A percentile compares a stretch with the other conserved stretches of the same genome.
Conservation (phyloP, 2,888 invertebrate species). For the Mimachlamys varia region DNA sequence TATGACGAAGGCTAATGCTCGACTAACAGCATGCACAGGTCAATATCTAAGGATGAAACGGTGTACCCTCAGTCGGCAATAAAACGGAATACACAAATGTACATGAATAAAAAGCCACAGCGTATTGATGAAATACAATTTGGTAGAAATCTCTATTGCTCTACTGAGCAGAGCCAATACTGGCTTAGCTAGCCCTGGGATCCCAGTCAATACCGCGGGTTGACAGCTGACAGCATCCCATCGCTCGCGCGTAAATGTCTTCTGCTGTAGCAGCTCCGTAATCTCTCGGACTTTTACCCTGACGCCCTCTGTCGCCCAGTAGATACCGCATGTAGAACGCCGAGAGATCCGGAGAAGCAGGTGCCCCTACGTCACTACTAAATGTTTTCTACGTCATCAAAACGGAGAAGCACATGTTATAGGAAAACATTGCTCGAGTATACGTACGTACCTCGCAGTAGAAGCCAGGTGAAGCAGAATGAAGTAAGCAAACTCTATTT, state of each 20-base stretch:
- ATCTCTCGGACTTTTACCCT: not conserved
- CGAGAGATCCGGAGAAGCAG: not conserved
- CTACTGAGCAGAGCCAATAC: constrained; percentile 11
- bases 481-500: not conserved
- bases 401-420: not conserved
- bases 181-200: constrained; percentile 15
- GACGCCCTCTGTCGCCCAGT: not conserved
- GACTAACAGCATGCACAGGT: constrained; percentile 11
- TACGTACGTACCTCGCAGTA: too few species aligned
- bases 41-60: constrained; percentile 20
- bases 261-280: constrained; percentile 6
- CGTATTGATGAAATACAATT: constrained; percentile 34
- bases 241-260: constrained; percentile 31
- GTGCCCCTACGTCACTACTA: not conserved
- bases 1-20: not conserved
- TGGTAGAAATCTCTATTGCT: constrained; percentile 34
- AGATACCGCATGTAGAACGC: not conserved
- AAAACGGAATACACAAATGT: constrained; percentile 18
- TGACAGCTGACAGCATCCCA: constrained; percentile 36
- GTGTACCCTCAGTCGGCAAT: constrained; percentile 29
- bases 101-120: constrained; percentile 28
- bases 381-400: not conserved
- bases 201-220: not conserved
- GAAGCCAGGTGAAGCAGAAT: not conserved
- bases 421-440: not conserved